Evolutionary conservation across 2,113 vertebrate species (phyloP).

Genomic region (Micromys minutus): DNA sequence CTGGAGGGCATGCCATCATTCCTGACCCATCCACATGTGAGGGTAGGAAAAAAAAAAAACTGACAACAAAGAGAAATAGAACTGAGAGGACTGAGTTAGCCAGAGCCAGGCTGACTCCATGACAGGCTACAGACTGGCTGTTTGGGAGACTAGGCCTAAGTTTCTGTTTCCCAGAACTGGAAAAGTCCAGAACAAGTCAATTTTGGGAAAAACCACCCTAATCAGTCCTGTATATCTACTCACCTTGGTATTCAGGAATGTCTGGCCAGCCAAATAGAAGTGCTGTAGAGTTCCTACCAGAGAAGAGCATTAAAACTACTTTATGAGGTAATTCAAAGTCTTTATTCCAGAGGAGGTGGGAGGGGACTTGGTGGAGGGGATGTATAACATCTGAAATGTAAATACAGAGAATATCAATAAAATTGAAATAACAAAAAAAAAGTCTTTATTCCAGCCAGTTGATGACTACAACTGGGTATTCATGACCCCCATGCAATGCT

Average conservation of each 20-base stretch:
- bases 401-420: too few species aligned
- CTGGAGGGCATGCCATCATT: neutral
- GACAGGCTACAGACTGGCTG: too few species aligned
- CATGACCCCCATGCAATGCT: neutral
- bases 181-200: too few species aligned
- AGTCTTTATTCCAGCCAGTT: neutral
- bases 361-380: too few species aligned
- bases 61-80: slow-evolving; percentile 10
- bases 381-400: too few species aligned
- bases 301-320: neutral
- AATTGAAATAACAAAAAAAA: too few species aligned
- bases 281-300: neutral
- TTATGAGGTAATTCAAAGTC: too few species aligned
- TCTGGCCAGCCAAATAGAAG: neutral
- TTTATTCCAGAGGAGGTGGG: neutral
- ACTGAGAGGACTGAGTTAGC: too few species aligned
- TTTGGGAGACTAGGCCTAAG: too few species aligned
- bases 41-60: neutral
- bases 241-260: neutral
- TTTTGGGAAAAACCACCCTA: neutral
- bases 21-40: neutral
- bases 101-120: too few species aligned
- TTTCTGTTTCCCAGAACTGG: too few species aligned
- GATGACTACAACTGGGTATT: neutral
- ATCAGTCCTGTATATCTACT: neutral